phyloP scores from a whole-genome alignment of 1,140 invertebrate species.

The Nilaparvata lugens region DNA sequence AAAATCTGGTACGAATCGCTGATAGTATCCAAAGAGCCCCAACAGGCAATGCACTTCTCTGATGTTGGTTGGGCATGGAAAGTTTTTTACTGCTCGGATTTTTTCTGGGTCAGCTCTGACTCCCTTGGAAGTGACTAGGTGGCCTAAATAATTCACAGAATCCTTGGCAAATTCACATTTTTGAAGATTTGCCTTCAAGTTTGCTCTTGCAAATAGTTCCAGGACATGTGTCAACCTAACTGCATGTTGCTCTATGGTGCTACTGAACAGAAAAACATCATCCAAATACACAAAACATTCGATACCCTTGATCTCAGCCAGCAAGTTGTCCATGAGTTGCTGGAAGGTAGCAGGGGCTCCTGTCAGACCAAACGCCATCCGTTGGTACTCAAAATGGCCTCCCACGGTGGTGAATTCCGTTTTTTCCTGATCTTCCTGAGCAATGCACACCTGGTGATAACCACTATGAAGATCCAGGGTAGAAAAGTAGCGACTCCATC shows the following conservation, averaged over 20 bases:
- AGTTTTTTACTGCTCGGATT: constrained; percentile 33
- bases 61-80: constrained; percentile 33
- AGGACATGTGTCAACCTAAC: not conserved
- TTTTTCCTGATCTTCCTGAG: constrained; percentile 13
- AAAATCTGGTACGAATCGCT: constrained; percentile 35
- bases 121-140: constrained; percentile 24
- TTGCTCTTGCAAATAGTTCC: too few relatives aligned
- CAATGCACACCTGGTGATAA: constrained; percentile 31
- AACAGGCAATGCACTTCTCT: constrained; percentile 11
- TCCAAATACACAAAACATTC: constrained; percentile 36
- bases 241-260: constrained; percentile 30
- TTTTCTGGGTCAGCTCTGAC: constrained; percentile 36
- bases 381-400: constrained; percentile 19
- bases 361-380: constrained; percentile 22
- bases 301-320: constrained; percentile 19
- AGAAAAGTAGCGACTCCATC: constrained; percentile 24
- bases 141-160: too few relatives aligned
- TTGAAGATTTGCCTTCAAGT: too few relatives aligned
- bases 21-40: constrained; percentile 27
- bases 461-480: constrained; percentile 22
- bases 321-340: constrained; percentile 30
- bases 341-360: constrained; percentile 19
- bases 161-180: too few relatives aligned
- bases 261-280: constrained; percentile 34
- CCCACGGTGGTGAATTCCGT: constrained; percentile 23